Percentiles rank a stretch among this genome's conserved stretches.
phyloP scores from a whole-genome alignment of 2,888 invertebrate genomes.

The Pollenia amentaria region DNA sequence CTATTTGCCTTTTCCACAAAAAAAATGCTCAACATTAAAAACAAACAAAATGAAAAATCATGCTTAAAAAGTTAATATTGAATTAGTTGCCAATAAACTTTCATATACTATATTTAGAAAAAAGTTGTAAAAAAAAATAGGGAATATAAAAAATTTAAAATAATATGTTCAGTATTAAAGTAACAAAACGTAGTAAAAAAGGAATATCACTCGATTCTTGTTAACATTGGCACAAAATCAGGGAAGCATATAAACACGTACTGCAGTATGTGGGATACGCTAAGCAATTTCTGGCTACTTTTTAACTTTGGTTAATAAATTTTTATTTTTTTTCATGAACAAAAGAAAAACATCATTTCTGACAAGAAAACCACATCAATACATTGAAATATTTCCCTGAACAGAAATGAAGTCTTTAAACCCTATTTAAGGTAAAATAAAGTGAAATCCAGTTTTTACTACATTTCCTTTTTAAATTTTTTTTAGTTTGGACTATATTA shows the following conservation, averaged over 20 bases:
- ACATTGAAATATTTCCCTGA: slow-evolving; percentile 9
- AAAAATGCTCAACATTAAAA: background rate
- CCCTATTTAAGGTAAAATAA: slow-evolving; percentile 25
- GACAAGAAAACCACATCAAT: slow-evolving; percentile 17
- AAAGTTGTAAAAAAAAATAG: background rate
- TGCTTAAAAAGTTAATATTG: slow-evolving; percentile 50
- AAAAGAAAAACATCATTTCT: background rate
- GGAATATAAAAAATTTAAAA: background rate
- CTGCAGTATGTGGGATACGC: slow-evolving; percentile 39
- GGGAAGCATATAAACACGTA: slow-evolving; percentile 35
- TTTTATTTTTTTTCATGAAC: background rate
- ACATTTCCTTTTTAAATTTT: background rate
- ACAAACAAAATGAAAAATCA: slow-evolving; percentile 15
- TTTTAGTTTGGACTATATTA: slow-evolving; percentile 24
- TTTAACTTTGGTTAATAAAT: slow-evolving; percentile 2
- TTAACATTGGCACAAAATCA: slow-evolving; percentile 27
- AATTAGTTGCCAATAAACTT: slow-evolving; percentile 62
- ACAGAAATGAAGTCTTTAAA: background rate
- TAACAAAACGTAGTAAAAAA: background rate
- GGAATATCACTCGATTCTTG: slow-evolving; percentile 1
- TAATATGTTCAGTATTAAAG: background rate
- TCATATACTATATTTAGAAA: slow-evolving; percentile 26
- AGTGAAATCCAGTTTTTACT: background rate
- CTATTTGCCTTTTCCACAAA: background rate
- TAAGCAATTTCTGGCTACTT: slow-evolving; percentile 22